Conservation (phyloP, 2,113 vertebrate species). For the Anser cygnoides region DNA sequence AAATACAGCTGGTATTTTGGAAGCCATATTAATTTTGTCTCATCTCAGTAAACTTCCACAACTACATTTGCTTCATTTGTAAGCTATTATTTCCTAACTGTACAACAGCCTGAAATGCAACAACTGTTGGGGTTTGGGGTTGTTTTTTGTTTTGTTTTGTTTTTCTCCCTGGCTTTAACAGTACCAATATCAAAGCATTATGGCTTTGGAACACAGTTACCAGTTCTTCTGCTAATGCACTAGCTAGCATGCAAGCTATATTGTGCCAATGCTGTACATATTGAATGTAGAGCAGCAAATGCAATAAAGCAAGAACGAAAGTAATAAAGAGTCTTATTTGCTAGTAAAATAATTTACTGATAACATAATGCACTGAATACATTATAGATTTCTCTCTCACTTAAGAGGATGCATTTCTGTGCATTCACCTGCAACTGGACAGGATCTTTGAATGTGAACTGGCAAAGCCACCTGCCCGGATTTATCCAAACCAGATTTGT, state of each 20-base stretch:
- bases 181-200: slow-evolving; percentile 12
- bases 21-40: neutral
- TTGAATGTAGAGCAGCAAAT: slow-evolving; percentile 60
- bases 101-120: neutral
- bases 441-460: neutral
- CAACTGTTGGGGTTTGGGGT: neutral
- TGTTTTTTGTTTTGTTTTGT: neutral
- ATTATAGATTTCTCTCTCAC: neutral
- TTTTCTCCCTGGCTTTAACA: neutral
- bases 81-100: neutral
- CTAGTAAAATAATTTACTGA: slow-evolving; percentile 45
- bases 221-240: slow-evolving; percentile 37
- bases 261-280: slow-evolving; percentile 55
- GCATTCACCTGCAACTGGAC: neutral
- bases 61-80: neutral
- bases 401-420: neutral
- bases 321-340: slow-evolving; percentile 54
- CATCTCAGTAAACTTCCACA: neutral
- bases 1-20: neutral
- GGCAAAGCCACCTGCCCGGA: neutral
- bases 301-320: slow-evolving; percentile 66
- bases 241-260: slow-evolving; percentile 38
- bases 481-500: neutral
- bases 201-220: slow-evolving; percentile 7
- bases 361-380: neutral